Evolutionary conservation across 92 coral and sea anemone species (phyloP), one percentile per base, ranked within the genome.

Genomic region (Paragorgia papillata): DNA sequence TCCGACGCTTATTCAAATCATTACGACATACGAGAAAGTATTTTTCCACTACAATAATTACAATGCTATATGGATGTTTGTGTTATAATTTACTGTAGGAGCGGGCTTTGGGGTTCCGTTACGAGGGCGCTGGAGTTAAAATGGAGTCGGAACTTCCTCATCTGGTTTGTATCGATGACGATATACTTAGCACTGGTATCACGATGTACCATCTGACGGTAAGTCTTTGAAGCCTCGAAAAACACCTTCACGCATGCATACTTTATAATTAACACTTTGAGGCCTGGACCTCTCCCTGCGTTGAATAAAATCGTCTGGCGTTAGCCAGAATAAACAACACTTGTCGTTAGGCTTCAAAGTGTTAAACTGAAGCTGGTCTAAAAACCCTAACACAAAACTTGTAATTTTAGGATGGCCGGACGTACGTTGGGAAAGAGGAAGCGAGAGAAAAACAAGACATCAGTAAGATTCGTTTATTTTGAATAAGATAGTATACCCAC

Each of bases 71-170:
- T n/a, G n/a, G n/a, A n/a, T n/a, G n/a, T n/a, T n/a, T n/a, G 43
- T 46, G 1, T 57, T 33, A 3, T 21, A 34, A 17, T 22, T 3
- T 56, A 56, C 8, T 56, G 8, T 73, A 94, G 98, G 98, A 94
- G 63, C 87, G 97, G 59, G 98, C 98, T 18, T 89, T 94, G 48
- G 98, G 98, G 22, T 94, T 94, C 56, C 85, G 98, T 20, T 94
- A 94, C 58, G 98, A 94, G 31, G 98, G 98, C 22, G 88, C 94
- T 32, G 98, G 98, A 9, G 91, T 94, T 2, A 90, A 90, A 79
- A 94, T 94, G 98, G 98, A 94, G 56, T 94, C 98, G 0, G 93
- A 94, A 71, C 83, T 94, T 24, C 98, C 98, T 8, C 98, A 94
- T 51, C 81, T 94, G 57, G 98, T 94, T 26, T 94, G 94, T 59